phyloP scores from a whole-genome alignment of 2,888 invertebrate genomes.

The Drosophila pegasa region DNA sequence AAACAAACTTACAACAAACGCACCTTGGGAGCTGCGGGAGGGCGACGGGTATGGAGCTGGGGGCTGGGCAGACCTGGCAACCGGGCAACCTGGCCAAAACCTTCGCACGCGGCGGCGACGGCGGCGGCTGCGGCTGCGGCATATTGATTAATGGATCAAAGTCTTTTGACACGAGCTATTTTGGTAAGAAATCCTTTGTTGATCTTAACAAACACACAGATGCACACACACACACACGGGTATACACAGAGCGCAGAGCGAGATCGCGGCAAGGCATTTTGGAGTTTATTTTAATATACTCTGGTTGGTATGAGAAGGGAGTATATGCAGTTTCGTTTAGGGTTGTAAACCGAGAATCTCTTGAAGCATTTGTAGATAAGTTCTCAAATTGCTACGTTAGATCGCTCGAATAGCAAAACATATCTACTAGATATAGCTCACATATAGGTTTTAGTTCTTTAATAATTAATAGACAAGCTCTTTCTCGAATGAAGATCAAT shows the following conservation, averaged over 20 bases:
- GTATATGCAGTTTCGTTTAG: background rate
- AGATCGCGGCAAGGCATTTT: slow-evolving; percentile 53
- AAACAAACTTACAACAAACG: slow-evolving; percentile 63
- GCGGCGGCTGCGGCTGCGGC: slow-evolving; percentile 80
- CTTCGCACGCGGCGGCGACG: slow-evolving; percentile 74
- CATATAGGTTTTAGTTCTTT: too few relatives aligned
- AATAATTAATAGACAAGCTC: too few relatives aligned
- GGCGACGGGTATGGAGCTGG: background rate
- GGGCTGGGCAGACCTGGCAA: slow-evolving; percentile 10
- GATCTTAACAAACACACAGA: slow-evolving; percentile 81
- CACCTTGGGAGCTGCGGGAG: background rate
- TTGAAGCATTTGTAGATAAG: background rate
- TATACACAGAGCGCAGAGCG: slow-evolving; percentile 14
- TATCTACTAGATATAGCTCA: too few relatives aligned
- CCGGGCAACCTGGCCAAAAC: slow-evolving; percentile 58
- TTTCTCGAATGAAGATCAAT: background rate
- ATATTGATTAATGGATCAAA: slow-evolving; percentile 85
- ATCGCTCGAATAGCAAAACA: too few relatives aligned
- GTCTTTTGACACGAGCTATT: slow-evolving; percentile 85
- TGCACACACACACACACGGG: slow-evolving; percentile 39
- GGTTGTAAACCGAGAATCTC: background rate
- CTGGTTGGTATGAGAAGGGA: background rate
- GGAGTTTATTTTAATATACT: slow-evolving; percentile 48
- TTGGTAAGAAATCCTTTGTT: slow-evolving; percentile 84
- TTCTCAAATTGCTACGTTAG: background rate